Percentiles rank a stretch among this genome's conserved stretches.
These are phyloP conservation scores for Lasioglossum oenotherae DNA, from an alignment of 2,888 invertebrate species.

Conservation along the genomic window DNA sequence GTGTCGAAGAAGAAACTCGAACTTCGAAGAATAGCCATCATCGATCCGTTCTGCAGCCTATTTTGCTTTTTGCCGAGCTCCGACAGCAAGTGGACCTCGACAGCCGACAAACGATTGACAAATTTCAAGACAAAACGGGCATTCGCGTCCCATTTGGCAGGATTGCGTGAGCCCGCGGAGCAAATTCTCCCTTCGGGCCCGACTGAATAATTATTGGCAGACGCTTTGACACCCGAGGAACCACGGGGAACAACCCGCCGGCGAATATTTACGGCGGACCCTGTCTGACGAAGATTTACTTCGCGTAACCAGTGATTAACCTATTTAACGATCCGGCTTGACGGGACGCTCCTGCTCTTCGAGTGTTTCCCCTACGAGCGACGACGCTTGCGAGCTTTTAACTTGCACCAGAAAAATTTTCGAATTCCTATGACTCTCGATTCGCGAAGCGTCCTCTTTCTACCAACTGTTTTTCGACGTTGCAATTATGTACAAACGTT, in stretches of 20 bases:
- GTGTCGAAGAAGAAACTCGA: too few relatives aligned
- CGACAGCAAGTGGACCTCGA: too few relatives aligned
- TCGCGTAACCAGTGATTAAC: conserved; percentile 40
- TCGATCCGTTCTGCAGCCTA: too few relatives aligned
- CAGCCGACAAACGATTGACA: conserved; percentile 2
- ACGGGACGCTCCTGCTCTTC: not conserved
- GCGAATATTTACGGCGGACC: conserved; percentile 46
- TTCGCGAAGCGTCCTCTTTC: too few relatives aligned
- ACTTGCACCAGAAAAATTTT: too few relatives aligned
- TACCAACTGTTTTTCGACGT: too few relatives aligned
- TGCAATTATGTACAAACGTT: too few relatives aligned
- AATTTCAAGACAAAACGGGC: not conserved
- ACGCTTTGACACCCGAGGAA: conserved; percentile 45
- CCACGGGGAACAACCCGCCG: conserved; percentile 15
- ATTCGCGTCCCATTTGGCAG: conserved; percentile 49
- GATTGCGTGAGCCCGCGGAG: conserved; percentile 18
- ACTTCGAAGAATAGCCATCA: too few relatives aligned
- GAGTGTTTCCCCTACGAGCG: not conserved
- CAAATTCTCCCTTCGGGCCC: conserved; percentile 13
- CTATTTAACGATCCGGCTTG: conserved; percentile 30
- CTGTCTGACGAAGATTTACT: conserved; percentile 41
- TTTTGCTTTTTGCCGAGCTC: too few relatives aligned
- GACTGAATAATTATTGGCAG: conserved; percentile 53
- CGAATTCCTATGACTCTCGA: too few relatives aligned
- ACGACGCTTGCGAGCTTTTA: not conserved